These are phyloP conservation scores for Glandiceps talaboti DNA, from an alignment of 53 echinoderm and acorn worm genomes.

Conservation along the genomic window DNA sequence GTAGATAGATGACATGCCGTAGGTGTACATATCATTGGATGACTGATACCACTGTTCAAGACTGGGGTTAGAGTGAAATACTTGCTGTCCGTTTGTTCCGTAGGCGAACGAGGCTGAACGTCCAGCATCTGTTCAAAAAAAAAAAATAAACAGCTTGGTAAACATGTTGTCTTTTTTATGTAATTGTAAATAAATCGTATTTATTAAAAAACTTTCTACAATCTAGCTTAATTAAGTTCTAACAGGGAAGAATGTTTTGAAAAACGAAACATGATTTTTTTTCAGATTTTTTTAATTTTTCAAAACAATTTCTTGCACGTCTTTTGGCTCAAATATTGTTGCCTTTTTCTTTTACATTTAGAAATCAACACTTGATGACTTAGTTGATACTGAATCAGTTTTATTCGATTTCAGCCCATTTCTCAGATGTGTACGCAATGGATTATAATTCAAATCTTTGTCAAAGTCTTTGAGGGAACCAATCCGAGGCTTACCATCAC, in stretches of 20 bases:
- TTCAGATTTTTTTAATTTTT: no score
- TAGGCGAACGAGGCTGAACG: not conserved
- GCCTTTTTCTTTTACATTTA: no score
- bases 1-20: not conserved
- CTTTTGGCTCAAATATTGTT: no score
- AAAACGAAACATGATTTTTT: no score
- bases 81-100: not conserved
- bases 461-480: not conserved
- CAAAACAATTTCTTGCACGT: no score
- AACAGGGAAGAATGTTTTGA: no score
- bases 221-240: no score
- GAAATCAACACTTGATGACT: no score
- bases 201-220: no score
- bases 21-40: not conserved
- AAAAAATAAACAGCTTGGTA: not conserved
- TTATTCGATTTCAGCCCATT: not conserved
- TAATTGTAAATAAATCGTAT: no score
- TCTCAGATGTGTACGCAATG: not conserved
- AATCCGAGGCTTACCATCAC: slow-evolving; percentile 2
- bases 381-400: no score
- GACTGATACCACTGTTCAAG: not conserved
- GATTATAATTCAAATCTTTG: not conserved
- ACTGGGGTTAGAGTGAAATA: not conserved
- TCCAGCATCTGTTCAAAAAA: not conserved
- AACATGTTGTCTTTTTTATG: no score